Conservation (phyloP, 2,888 invertebrate species). For the Lithosia quadra region DNA sequence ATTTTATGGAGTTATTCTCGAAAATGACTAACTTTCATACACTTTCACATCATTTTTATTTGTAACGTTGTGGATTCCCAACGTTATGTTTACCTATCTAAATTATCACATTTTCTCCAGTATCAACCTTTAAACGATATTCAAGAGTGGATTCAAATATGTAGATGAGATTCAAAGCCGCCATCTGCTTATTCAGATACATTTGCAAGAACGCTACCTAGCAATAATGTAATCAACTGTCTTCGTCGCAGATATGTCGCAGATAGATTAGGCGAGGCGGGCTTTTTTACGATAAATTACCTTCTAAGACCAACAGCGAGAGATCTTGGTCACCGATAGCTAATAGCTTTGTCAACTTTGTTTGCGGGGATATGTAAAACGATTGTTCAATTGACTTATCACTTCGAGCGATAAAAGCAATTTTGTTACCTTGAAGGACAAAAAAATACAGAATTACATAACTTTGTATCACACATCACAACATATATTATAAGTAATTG, state of each 20-base stretch:
- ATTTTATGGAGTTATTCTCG: too few relatives aligned
- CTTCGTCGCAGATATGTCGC: background rate
- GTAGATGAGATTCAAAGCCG: conserved; percentile 42
- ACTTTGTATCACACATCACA: too few relatives aligned
- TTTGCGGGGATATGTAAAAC: background rate
- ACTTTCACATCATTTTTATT: background rate
- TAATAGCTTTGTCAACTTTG: background rate
- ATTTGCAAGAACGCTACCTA: conserved; percentile 18
- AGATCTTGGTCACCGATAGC: background rate
- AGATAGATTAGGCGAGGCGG: conserved; percentile 3
- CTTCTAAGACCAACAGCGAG: background rate
- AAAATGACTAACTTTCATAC: too few relatives aligned
- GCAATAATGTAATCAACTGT: conserved; percentile 5
- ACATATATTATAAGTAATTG: too few relatives aligned
- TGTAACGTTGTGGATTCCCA: background rate
- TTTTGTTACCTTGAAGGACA: too few relatives aligned
- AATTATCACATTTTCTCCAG: conserved; percentile 18
- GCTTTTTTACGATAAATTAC: background rate
- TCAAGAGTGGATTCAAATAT: conserved; percentile 35
- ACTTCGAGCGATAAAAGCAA: background rate
- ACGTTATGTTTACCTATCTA: background rate
- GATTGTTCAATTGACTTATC: background rate
- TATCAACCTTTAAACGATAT: conserved; percentile 31
- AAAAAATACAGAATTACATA: background rate
- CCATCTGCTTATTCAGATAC: conserved; percentile 33